phyloP scores from a whole-genome alignment of 1,140 invertebrate species.

The Drosophila chauvacae region DNA sequence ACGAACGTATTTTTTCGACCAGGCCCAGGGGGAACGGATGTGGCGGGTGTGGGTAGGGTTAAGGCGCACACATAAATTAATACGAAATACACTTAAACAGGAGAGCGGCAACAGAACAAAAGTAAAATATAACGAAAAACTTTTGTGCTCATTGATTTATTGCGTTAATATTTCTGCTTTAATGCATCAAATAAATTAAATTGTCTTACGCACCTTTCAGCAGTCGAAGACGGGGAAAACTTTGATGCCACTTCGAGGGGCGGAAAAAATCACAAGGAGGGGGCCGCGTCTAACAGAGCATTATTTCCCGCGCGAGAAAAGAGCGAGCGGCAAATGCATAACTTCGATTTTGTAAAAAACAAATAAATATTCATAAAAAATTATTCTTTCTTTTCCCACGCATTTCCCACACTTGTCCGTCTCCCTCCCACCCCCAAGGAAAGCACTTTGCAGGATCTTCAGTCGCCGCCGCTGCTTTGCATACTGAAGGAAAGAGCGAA shows the following conservation, averaged over 20 bases:
- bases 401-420: background rate
- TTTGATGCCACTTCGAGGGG: constrained; percentile 54
- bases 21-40: constrained; percentile 19
- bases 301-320: constrained; percentile 19
- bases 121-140: constrained; percentile 22
- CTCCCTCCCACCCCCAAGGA: constrained; percentile 1
- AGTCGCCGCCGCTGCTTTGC: constrained; percentile 43
- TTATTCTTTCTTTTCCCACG: constrained; percentile 47
- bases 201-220: constrained; percentile 80
- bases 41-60: constrained; percentile 15
- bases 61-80: constrained; percentile 73
- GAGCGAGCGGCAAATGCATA: constrained; percentile 67
- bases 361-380: constrained; percentile 83
- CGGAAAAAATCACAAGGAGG: background rate
- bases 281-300: constrained; percentile 17
- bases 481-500: constrained; percentile 30
- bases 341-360: constrained; percentile 78
- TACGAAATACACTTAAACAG: constrained; percentile 56
- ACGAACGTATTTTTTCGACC: constrained; percentile 14
- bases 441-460: constrained; percentile 73
- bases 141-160: constrained; percentile 76
- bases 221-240: constrained; percentile 47
- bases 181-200: constrained; percentile 83
- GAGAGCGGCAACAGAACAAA: constrained; percentile 17
- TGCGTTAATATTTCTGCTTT: constrained; percentile 81